phyloP scores from a whole-genome alignment of 1,140 invertebrate species.

The Globodera ellingtonae region DNA sequence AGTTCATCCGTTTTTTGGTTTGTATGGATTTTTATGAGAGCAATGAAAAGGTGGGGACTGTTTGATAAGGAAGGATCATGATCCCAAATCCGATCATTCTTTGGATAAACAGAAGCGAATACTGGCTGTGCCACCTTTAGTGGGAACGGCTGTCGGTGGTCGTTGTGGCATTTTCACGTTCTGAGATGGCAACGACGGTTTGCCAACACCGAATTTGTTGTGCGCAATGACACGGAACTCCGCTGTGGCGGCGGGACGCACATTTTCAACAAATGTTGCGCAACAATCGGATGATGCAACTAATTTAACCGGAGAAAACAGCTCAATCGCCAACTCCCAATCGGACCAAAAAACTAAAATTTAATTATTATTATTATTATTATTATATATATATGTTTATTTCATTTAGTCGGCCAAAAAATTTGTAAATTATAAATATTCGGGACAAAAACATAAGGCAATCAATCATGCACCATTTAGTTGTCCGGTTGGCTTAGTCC shows the following conservation, averaged over 20 bases:
- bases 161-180: slow-evolving; percentile 77
- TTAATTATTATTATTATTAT: no score
- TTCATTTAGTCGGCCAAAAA: no score
- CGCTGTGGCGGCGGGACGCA: slow-evolving; percentile 90
- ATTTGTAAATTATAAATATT: no score
- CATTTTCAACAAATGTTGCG: slow-evolving; percentile 79
- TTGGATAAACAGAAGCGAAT: no score
- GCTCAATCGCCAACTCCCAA: slow-evolving; percentile 84
- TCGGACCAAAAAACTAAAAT: slow-evolving; percentile 55
- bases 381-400: slow-evolving; percentile 19
- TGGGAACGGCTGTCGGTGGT: slow-evolving; percentile 62
- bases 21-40: no score
- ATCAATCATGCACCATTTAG: background rate
- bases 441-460: no score
- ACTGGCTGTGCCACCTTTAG: background rate
- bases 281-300: slow-evolving; percentile 64
- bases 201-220: slow-evolving; percentile 86
- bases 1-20: no score
- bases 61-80: no score
- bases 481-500: slow-evolving; percentile 69
- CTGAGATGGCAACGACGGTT: slow-evolving; percentile 82
- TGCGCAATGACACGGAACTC: slow-evolving; percentile 92
- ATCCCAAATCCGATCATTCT: no score
- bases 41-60: no score
- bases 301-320: background rate